Evolutionary conservation across 2,888 invertebrate species (phyloP).

Genomic region (Fissipunctia ypsillon): DNA sequence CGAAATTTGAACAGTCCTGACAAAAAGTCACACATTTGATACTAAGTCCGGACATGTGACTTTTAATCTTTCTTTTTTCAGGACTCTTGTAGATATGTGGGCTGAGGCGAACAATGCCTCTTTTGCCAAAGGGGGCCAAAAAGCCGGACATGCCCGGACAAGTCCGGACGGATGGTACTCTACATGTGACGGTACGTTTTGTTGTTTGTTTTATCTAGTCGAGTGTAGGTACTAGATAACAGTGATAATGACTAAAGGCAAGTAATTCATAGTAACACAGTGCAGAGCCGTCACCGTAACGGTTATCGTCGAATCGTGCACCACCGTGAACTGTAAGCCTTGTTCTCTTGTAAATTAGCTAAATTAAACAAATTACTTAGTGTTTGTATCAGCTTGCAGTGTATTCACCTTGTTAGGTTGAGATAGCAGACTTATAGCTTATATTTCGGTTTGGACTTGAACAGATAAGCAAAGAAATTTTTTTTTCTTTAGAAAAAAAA

Average conservation of each 20-base stretch:
- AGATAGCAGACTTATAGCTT: background rate
- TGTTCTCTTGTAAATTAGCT: constrained; percentile 57
- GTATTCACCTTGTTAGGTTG: constrained; percentile 21
- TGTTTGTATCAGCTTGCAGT: constrained; percentile 48
- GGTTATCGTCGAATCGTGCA: constrained; percentile 63
- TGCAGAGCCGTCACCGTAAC: constrained; percentile 59
- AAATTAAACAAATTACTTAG: constrained; percentile 64
- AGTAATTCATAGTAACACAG: constrained; percentile 63
- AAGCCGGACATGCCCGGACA: background rate
- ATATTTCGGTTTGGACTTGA: background rate
- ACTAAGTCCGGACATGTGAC: background rate
- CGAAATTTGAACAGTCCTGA: background rate
- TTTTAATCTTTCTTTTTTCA: background rate
- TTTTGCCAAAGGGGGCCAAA: background rate
- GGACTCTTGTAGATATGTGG: background rate
- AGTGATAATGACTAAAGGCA: constrained; percentile 40
- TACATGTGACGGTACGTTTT: background rate
- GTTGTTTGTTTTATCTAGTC: constrained; percentile 8
- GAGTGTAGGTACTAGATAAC: constrained; percentile 25
- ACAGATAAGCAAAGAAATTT: too few relatives aligned
- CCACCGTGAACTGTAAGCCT: constrained; percentile 54
- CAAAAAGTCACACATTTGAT: background rate
- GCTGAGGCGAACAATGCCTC: background rate
- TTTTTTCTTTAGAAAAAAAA: too few relatives aligned
- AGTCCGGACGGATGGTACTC: background rate